Conservation (phyloP, 2,888 invertebrate genomes). For the Sinodicranocentrus sp. region DNA sequence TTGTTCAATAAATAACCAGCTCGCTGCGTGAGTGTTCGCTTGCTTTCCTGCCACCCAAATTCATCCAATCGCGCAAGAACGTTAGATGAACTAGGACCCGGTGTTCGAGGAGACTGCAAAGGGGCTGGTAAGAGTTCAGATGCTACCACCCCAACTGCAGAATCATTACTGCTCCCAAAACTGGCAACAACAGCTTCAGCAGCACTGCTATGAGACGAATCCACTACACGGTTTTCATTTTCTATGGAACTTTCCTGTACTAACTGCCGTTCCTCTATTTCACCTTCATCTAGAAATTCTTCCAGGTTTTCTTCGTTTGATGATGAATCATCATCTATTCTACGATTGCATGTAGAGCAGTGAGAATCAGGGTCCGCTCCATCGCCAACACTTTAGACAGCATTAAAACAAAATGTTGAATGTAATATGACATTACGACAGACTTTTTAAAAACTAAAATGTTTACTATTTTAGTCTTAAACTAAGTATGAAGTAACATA, state of each 20-base stretch:
- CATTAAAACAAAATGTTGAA: no score
- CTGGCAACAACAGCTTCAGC: no score
- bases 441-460: no score
- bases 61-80: slow-evolving; percentile 45
- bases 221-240: no score
- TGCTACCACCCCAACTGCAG: background rate
- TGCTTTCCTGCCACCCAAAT: slow-evolving; percentile 82
- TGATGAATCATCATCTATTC: slow-evolving; percentile 27
- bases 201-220: no score
- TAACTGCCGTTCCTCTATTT: no score
- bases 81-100: background rate
- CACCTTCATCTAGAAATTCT: slow-evolving; percentile 34
- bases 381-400: no score
- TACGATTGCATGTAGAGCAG: slow-evolving; percentile 4
- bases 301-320: slow-evolving; percentile 34
- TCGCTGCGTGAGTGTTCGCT: slow-evolving; percentile 86
- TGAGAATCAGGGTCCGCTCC: slow-evolving; percentile 10
- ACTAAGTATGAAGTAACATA: no score
- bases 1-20: slow-evolving; percentile 85
- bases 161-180: background rate
- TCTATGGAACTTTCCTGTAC: no score
- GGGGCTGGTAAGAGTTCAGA: slow-evolving; percentile 2
- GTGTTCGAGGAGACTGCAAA: slow-evolving; percentile 37
- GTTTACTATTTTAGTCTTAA: no score
- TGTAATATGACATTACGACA: no score